A percentile compares a stretch with the other conserved stretches of the same genome.
These are phyloP conservation scores for Taxidea taxus DNA, from an alignment of 2,113 vertebrate species.

Conservation along the genomic window DNA sequence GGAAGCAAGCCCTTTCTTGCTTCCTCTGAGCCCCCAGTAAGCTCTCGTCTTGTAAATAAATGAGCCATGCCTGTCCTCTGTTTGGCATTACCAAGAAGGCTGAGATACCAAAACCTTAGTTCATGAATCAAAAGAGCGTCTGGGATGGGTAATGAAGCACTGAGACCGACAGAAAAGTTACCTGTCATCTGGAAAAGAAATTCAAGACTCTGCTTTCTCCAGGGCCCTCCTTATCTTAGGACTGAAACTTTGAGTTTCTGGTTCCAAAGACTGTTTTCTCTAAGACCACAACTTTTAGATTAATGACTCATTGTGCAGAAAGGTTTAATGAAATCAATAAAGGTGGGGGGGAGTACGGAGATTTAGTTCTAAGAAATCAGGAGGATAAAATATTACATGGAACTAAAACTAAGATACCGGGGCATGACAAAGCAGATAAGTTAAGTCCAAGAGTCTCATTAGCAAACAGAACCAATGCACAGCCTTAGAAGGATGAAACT, in stretches of 20 bases:
- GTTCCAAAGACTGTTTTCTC: background rate
- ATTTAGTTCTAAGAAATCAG: background rate
- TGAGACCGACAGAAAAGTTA: background rate
- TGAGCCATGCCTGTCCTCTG: background rate
- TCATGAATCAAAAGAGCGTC: background rate
- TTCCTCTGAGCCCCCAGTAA: background rate
- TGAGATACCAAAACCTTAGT: background rate
- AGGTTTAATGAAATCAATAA: background rate
- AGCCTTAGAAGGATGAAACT: slow-evolving; percentile 28
- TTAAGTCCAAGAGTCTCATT: background rate
- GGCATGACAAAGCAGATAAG: background rate
- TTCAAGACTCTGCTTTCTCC: background rate
- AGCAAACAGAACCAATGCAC: slow-evolving; percentile 14
- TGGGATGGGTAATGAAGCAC: background rate
- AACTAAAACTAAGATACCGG: background rate
- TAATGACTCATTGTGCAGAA: background rate
- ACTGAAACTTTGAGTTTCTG: background rate
- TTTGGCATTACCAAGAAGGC: background rate
- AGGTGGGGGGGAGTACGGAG: rapidly evolving
- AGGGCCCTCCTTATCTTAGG: background rate
- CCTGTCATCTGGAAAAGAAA: background rate
- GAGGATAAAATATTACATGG: background rate
- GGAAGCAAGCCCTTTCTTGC: background rate
- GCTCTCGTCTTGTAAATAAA: background rate
- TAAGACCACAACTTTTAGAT: background rate